Base-by-base conservation (phyloP, 2,888 invertebrate genomes). In the Pedicia rivosa region DNA sequence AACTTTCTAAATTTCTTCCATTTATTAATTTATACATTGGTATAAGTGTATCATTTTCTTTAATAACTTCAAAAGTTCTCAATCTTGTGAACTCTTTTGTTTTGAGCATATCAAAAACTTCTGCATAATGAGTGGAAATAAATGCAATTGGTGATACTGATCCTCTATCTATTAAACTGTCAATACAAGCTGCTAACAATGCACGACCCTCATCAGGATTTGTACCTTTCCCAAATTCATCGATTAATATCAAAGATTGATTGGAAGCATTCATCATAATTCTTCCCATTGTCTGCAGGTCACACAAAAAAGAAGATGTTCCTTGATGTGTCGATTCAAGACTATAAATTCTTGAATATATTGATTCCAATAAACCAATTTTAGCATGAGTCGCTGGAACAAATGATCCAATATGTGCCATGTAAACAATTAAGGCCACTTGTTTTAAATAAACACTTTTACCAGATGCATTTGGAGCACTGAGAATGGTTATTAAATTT, bases 401-500 rank as follows among this genome's bases (percentile, higher is more conserved):
- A 61, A 74, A 92, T 49, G 82, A 79, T 16, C 94, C 94, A 40
- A 91, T 70, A 53, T 91, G 90, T 0, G 88, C 81, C 64, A 94
- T 64, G 57, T 78, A 90, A 3, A 78, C 74, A 46, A 88, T 74
- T 36, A 90, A 54, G 12, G 79, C 80, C 4, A 75, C 64, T 62
- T 90, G 87, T 59, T 90, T 91, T 51, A 94, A 65, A 56, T 84
- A 94, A 19, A 91, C 74, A 41, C 86, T 91, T 60, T 94, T 95
- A 3, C 94, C 94, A 50, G 86, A 82, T 2, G 84, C 77, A 58
- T 92, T 94, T 0, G 92, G 86, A 1, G 91, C 92, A 1, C 86
- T 87, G 5, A 92, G 62, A 34, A 94, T 69, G 54, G 81, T 82
- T 16, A 91, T 68, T 9, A 64, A 58, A 12, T 70, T 70, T 6